Evolutionary conservation across 2,888 invertebrate genomes (phyloP), one percentile per base, ranked within the genome.

Genomic region (Heliconius aoede): DNA sequence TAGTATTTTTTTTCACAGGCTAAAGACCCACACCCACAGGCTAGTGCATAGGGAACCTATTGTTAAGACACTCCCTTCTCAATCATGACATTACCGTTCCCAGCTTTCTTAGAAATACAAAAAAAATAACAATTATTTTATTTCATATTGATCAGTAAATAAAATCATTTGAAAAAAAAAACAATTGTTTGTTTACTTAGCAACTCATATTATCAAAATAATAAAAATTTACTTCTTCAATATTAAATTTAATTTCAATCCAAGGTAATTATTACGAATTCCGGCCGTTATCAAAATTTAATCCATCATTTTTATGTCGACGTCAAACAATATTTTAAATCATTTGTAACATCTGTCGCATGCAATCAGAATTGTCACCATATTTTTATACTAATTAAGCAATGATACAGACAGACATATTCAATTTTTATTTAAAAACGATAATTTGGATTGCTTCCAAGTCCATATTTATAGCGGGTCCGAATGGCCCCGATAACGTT

Each of bases 381-480:
- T 21, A 72, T 72, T 40, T 67, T 67, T 58, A 60, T 60, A 68
- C 65, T 78, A 76, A 76, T 77, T 76, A 77, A 80, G 76, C 46
- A 78, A 71, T 76, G 80, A 78, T 76, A 80, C 65, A 78, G 78
- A 80, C 65, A 78, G 78, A 80, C 78, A 77, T 76, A 81, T 82
- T 81, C 78, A 81, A 80, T 80, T 80, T n/a, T 82, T 82, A 83
- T 82, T 82, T 74, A 77, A 80, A 82, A 81, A 80, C 81, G 79
- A 83, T 82, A 82, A 81, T 81, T 84, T 83, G 84, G 82, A 83
- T 78, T 78, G 80, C 74, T 75, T 83, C 83, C 83, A 83, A 83
- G 72, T 46, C 80, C 68, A 74, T 80, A 77, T 80, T 83, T 81
- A 82, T 78, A 80, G 78, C 72, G 78, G 78, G 79, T 79, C 78